Evolutionary conservation across 30 jellyfish, hydroid and myxozoan genomes (phyloP), one percentile per base, ranked within the genome.

Genomic region (Rhopilema esculentum): DNA sequence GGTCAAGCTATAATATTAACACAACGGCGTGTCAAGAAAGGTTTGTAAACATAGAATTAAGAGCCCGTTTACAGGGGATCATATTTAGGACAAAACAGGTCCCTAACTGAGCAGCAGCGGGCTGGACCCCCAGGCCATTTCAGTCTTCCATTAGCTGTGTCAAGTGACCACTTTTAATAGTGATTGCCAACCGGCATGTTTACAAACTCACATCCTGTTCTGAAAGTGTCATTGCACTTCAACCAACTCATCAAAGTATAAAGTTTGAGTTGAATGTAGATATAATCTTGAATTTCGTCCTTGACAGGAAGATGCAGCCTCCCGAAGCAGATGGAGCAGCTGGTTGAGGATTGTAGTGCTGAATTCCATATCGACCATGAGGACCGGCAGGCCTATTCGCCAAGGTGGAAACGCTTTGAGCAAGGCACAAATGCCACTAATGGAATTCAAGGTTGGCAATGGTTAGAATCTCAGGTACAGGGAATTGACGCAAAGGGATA

Each of bases 401-500:
- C 85, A 1, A 72, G 72, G 19, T 40, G 71, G 72, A 48, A 48
- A n/a, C n/a, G n/a, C n/a, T n/a, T n/a, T n/a, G n/a, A n/a, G n/a
- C n/a, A n/a, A n/a, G n/a, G n/a, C n/a, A n/a, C n/a, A n/a, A n/a
- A n/a, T n/a, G n/a, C n/a, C n/a, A n/a, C n/a, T n/a, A n/a, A n/a
- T n/a, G n/a, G n/a, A n/a, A n/a, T n/a, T n/a, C n/a, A n/a, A n/a
- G n/a, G n/a, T n/a, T n/a, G n/a, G n/a, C n/a, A n/a, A n/a, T n/a
- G n/a, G n/a, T n/a, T n/a, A n/a, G n/a, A n/a, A n/a, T n/a, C n/a
- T n/a, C n/a, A n/a, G n/a, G n/a, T n/a, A n/a, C n/a, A n/a, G n/a
- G n/a, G n/a, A n/a, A n/a, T n/a, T n/a, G n/a, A n/a, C n/a, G n/a
- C 71, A 7, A 27, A 40, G 1, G 93, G 93, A 17, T 84, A 84